phyloP scores from a whole-genome alignment of 2,113 vertebrate species.

The Haemorhous mexicanus region DNA sequence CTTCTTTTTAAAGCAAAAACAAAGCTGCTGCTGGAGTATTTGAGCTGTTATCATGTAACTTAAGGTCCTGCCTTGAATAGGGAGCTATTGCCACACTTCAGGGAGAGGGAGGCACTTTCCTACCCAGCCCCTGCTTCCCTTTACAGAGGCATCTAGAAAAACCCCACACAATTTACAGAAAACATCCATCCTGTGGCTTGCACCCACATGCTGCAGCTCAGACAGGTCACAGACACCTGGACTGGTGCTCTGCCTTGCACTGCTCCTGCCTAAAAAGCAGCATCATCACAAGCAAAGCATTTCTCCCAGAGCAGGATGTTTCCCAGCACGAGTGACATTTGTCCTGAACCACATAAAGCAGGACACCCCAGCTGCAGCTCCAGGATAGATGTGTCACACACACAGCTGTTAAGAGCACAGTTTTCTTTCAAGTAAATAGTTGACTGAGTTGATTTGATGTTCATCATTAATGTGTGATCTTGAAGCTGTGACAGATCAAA shows the following conservation, averaged over 20 bases:
- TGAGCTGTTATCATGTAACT: neutral
- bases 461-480: neutral
- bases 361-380: neutral
- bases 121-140: neutral
- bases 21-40: neutral
- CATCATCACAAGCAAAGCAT: neutral
- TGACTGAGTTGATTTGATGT: neutral
- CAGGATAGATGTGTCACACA: neutral
- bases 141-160: neutral
- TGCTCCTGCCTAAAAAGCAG: neutral
- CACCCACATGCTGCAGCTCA: neutral
- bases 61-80: neutral
- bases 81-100: neutral
- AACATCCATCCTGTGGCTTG: neutral
- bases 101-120: neutral
- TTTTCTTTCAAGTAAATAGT: neutral
- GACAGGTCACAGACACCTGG: neutral
- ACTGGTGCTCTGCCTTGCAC: neutral
- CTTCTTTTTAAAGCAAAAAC: neutral
- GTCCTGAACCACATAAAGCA: neutral
- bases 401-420: neutral
- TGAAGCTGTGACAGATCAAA: neutral
- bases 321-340: neutral
- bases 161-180: neutral
- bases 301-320: neutral